Base-by-base conservation (phyloP, 2,797 vertebrate species). In the Phyllotis vaccarum region DNA sequence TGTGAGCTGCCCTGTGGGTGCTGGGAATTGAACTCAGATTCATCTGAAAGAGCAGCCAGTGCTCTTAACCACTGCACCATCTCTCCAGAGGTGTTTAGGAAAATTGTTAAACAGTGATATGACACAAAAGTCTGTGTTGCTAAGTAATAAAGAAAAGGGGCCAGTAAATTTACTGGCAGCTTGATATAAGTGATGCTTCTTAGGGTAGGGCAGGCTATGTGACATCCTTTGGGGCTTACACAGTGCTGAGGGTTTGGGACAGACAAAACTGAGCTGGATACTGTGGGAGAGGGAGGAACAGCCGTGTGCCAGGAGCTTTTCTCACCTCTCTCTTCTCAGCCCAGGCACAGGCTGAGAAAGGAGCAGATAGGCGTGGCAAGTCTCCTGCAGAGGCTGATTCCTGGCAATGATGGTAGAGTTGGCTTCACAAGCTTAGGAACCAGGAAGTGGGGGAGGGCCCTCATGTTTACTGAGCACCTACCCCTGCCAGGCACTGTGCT, bases 391-490 rank as follows among this genome's bases (percentile, higher is more conserved):
- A 90, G 54, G 90, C 93, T 27, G 58, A 64, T 96, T 97, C 96
- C 96, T 96, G 96, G 96, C 96, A 96, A 58, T 90, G 96, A 81
- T 66, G 64, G 90, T 2, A 11, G 90, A 78, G 72, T 40, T 82
- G 93, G 93, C 91, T 88, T 78, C 91, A 21, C 10, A 29, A 68
- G 93, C 94, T 86, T 21, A 86, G 93, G 89, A 92, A 93, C 95
- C 90, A 93, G 97, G 96, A 97, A 97, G 91, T 86, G 22, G 89
- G 93, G 96, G 64, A 86, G 93, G 94, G 91, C 89, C 5, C 75
- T 40, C 11, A 0, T 76, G 83, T 95, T 96, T 95, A 85, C 97
- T 56, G 52, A 94, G 86, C 68, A 92, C 92, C 93, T 94, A 49
- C 83, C 83, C 91, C n/a, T 87, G 91, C 93, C 91, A 91, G 93